Conservation (phyloP, 2,113 vertebrate species). For the Nanorana parkeri region DNA sequence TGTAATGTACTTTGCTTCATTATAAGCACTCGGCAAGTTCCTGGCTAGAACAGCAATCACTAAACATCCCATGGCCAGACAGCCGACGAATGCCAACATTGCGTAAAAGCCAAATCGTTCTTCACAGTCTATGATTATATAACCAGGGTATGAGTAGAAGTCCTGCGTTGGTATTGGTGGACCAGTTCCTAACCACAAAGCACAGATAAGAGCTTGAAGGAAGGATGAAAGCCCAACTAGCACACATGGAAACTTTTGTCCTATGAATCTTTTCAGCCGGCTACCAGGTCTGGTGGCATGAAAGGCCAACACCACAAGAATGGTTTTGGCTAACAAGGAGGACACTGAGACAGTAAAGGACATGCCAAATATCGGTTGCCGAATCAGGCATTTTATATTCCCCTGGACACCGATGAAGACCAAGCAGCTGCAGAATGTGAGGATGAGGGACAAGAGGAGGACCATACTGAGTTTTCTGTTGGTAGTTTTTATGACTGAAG, state of each 20-base stretch:
- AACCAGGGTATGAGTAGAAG: neutral
- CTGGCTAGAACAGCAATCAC: conserved; percentile 21
- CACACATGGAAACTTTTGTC: neutral
- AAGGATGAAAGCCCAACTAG: neutral
- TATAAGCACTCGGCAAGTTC: conserved; percentile 18
- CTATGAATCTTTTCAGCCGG: conserved; percentile 24
- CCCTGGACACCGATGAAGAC: conserved; percentile 18
- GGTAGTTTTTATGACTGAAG: conserved; percentile 17
- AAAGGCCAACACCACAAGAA: conserved; percentile 28
- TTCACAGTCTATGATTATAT: conserved; percentile 33
- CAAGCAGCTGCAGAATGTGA: conserved; percentile 33
- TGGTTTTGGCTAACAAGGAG: conserved; percentile 31
- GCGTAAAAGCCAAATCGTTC: conserved; percentile 24
- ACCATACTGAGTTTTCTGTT: conserved; percentile 32
- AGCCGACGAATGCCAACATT: neutral
- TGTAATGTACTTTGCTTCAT: conserved; percentile 37
- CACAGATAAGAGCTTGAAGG: neutral
- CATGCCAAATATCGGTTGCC: conserved; percentile 29
- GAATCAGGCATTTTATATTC: neutral
- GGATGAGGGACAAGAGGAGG: conserved; percentile 11
- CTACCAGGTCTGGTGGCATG: conserved; percentile 6
- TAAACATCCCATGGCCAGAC: conserved; percentile 10
- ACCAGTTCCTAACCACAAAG: conserved; percentile 3
- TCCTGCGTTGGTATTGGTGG: neutral
- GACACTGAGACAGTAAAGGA: conserved; percentile 23